These are phyloP conservation scores for Nomada flava DNA, from an alignment of 2,888 invertebrate genomes.

Conservation along the genomic window DNA sequence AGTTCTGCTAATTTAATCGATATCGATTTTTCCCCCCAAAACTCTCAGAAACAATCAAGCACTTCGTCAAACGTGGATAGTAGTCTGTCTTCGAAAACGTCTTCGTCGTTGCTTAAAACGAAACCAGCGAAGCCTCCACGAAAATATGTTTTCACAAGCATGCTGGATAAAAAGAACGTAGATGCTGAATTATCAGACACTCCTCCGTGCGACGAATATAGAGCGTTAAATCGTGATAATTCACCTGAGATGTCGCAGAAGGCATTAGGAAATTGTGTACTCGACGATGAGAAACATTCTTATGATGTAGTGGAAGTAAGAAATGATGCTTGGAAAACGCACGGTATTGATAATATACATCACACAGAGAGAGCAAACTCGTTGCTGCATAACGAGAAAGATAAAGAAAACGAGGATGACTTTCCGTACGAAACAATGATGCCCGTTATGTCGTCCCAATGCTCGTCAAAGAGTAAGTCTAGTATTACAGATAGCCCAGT, in stretches of 20 bases:
- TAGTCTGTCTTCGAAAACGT: constrained; percentile 76
- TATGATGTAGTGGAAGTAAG: constrained; percentile 92
- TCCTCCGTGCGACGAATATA: constrained; percentile 85
- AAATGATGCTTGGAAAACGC: constrained; percentile 92
- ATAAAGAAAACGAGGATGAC: constrained; percentile 75
- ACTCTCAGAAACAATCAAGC: constrained; percentile 75
- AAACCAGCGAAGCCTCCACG: constrained; percentile 88
- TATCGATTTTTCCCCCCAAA: constrained; percentile 83
- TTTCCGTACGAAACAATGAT: constrained; percentile 80
- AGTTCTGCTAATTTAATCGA: constrained; percentile 84
- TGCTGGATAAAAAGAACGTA: constrained; percentile 80
- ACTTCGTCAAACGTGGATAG: constrained; percentile 73
- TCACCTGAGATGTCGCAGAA: constrained; percentile 79
- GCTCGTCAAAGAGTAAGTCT: constrained; percentile 72
- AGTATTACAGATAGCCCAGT: constrained; percentile 56
- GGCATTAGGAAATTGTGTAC: constrained; percentile 59
- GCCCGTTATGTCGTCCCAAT: constrained; percentile 66
- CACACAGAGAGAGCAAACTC: constrained; percentile 87
- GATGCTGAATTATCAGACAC: constrained; percentile 84
- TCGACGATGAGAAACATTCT: constrained; percentile 86
- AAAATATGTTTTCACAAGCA: constrained; percentile 84
- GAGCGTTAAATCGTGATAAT: constrained; percentile 86
- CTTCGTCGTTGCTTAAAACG: constrained; percentile 87
- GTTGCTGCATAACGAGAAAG: constrained; percentile 75
- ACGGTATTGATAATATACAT: constrained; percentile 90